Conservation (phyloP, 2,113 vertebrate species). For the Thalassoma bifasciatum region DNA sequence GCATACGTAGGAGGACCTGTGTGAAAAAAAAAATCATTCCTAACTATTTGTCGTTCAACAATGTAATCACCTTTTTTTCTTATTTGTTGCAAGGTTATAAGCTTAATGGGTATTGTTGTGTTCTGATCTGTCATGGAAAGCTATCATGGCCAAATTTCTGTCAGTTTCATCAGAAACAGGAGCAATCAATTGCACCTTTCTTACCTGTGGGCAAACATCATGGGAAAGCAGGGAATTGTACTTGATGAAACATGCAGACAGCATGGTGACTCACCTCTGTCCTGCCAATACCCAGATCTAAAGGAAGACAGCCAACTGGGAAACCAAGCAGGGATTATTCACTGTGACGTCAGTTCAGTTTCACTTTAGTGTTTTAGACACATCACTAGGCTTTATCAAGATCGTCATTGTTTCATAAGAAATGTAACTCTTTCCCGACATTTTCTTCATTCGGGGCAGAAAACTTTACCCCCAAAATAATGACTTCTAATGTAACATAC, state of each 20-base stretch:
- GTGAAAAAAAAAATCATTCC: too few species aligned
- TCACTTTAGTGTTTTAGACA: neutral
- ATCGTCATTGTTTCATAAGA: neutral
- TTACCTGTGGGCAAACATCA: neutral
- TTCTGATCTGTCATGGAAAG: neutral
- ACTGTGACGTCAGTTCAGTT: conserved; percentile 22
- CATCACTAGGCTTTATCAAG: neutral
- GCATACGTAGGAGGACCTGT: too few species aligned
- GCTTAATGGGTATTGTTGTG: neutral
- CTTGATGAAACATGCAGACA: conserved; percentile 4
- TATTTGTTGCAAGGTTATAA: neutral
- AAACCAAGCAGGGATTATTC: conserved; percentile 18
- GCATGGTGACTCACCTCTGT: conserved; percentile 48
- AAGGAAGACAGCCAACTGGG: neutral
- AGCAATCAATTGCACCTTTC: neutral
- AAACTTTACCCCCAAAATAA: neutral
- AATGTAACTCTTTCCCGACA: neutral
- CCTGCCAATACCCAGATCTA: neutral
- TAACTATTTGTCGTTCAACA: too few species aligned
- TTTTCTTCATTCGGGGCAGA: neutral
- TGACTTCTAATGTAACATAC: neutral
- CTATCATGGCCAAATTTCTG: neutral
- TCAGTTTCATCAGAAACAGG: neutral
- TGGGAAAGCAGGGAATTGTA: conserved; percentile 1
- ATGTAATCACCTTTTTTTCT: too few species aligned